Conservation (phyloP, 2,113 vertebrate genomes). For the Columba livia region DNA sequence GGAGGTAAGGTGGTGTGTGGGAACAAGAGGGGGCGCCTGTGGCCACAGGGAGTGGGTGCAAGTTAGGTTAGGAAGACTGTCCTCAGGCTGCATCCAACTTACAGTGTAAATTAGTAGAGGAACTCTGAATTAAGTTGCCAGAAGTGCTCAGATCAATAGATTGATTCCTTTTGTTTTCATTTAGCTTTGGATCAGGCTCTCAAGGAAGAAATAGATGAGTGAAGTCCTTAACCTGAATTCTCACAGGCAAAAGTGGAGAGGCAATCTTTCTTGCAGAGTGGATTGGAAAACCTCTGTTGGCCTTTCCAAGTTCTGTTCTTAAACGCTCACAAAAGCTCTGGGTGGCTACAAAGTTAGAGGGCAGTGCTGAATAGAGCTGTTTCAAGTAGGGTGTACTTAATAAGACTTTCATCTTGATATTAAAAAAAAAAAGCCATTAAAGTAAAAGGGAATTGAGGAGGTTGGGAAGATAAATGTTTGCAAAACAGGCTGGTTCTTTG, state of each 20-base stretch:
- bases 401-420: neutral
- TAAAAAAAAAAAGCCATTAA: neutral
- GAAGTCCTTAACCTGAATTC: conserved; percentile 3
- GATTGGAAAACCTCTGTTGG: conserved; percentile 22
- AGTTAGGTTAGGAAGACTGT: neutral
- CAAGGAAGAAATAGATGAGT: neutral
- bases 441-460: neutral
- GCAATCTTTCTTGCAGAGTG: conserved; percentile 35
- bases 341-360: neutral
- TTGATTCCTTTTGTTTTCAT: neutral
- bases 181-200: neutral
- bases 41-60: neutral
- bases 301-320: conserved; percentile 26
- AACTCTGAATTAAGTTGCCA: neutral
- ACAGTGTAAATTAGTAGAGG: neutral
- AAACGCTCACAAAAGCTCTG: neutral
- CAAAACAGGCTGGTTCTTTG: neutral
- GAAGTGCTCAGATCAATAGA: neutral
- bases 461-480: conserved; percentile 20
- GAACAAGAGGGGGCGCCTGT: neutral
- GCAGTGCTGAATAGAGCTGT: neutral
- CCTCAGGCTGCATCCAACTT: neutral
- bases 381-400: neutral
- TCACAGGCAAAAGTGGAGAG: neutral
- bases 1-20: neutral